Base-by-base conservation (phyloP, 2,797 vertebrate species). In the Peromyscus eremicus region DNA sequence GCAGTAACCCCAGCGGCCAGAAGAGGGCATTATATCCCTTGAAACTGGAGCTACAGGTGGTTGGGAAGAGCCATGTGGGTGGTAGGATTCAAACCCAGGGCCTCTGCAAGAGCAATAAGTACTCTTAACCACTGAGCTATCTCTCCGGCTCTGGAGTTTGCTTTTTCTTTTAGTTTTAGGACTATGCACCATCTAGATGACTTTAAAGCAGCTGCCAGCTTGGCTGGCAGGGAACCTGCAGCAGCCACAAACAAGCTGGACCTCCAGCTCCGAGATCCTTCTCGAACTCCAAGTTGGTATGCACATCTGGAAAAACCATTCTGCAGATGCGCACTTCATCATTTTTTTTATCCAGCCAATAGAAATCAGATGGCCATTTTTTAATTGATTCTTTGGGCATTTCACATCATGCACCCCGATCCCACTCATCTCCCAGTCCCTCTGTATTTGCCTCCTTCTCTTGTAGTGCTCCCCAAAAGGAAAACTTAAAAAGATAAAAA, bases 181-280 rank as follows among this genome's bases (percentile, higher is more conserved):
- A 16, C 64, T 9, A 0, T 0, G 6, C 2, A 9, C 32, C 3
- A 0, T 62, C 4, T 0, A 7, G 57, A 27, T 11, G 34, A 27
- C n/a, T 68, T 79, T 10, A 46, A 43, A 60, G 49, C 21, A 19
- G 70, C 19, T 8, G 21, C 21, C 19, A 32, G 19, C 23, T 52
- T 60, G 19, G 46, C 84, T n/a, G 0, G 19, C 32, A 14, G 49
- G 40, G 37, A 29, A 60, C 57, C 37, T 6, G 6, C 14, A 14
- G 5, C 2, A 49, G 71, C 8, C 37, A 34, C 34, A 10, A 29
- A 66, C 25, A 6, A 55, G 37, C 8, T 2, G 11, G 27, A 62
- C 25, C 23, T 25, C 34, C 0, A 0, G 19, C 0, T 4, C 29
- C 25, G 11, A 0, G 77, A 43, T 6, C 46, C 21, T 0, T 25